phyloP scores from a whole-genome alignment of 2,113 vertebrate species.

The Parotia lawesii region DNA sequence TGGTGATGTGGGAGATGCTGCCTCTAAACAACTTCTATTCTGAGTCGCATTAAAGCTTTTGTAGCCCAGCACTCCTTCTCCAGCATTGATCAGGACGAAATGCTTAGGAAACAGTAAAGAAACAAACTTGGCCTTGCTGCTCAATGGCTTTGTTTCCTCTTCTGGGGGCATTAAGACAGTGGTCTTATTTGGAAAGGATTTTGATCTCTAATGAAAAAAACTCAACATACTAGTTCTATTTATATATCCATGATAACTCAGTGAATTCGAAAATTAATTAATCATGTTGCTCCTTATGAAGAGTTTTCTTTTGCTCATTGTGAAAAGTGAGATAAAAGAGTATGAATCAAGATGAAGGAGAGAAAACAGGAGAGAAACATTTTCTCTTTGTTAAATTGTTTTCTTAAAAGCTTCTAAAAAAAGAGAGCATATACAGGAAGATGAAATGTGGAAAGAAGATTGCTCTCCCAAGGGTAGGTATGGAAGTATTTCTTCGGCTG shows the following conservation, averaged over 20 bases:
- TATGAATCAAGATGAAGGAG: background rate
- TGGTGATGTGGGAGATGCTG: background rate
- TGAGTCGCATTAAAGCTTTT: background rate
- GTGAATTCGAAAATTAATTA: background rate
- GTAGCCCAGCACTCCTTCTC: background rate
- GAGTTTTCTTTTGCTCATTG: accelerated
- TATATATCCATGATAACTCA: background rate
- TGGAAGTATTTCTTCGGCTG: accelerated
- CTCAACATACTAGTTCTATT: accelerated
- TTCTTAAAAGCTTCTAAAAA: background rate
- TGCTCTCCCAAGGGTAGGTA: accelerated
- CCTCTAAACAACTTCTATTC: background rate
- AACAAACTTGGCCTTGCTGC: accelerated
- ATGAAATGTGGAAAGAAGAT: background rate
- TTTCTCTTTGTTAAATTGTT: background rate
- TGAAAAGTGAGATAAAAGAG: background rate
- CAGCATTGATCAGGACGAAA: background rate
- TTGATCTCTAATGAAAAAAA: background rate
- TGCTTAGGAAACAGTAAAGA: background rate
- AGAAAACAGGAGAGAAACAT: background rate
- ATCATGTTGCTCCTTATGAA: background rate
- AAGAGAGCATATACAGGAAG: background rate
- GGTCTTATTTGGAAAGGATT: background rate
- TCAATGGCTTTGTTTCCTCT: background rate
- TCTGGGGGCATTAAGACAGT: background rate